These are phyloP conservation scores for Anastrepha ludens DNA, from an alignment of 1,140 invertebrate genomes.

Conservation along the genomic window DNA sequence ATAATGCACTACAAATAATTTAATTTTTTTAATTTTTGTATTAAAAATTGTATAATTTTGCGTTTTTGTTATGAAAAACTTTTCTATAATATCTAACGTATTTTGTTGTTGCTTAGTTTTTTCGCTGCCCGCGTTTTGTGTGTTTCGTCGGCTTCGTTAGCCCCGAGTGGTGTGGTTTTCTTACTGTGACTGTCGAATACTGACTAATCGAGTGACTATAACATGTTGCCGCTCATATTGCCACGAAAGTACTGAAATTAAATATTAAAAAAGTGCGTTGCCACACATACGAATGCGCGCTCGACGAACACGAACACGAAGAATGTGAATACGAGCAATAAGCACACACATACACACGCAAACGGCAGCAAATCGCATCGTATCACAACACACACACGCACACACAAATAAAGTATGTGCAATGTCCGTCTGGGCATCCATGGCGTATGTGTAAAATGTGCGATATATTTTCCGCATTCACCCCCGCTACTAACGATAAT, in stretches of 20 bases:
- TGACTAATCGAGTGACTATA: slow-evolving; percentile 11
- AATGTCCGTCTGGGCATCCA: neutral
- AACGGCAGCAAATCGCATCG: neutral
- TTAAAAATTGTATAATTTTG: neutral
- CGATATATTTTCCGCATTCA: neutral
- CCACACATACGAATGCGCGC: slow-evolving; percentile 5
- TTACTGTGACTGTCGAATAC: slow-evolving; percentile 41
- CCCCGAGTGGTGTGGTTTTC: neutral
- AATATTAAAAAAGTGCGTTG: slow-evolving; percentile 59
- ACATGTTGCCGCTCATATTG: slow-evolving; percentile 65
- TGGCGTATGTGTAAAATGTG: slow-evolving; percentile 29
- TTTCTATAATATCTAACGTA: neutral
- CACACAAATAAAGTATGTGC: neutral
- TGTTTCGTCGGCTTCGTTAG: neutral
- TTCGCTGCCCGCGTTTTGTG: neutral
- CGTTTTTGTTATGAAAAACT: neutral
- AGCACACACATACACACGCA: neutral
- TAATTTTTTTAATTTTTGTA: neutral
- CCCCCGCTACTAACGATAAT: neutral
- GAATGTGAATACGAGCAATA: neutral
- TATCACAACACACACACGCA: neutral
- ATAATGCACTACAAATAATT: too few species aligned
- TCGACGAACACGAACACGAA: neutral
- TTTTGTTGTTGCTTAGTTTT: neutral
- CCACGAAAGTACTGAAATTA: slow-evolving; percentile 66